phyloP scores from a whole-genome alignment of 1,140 invertebrate genomes.

The Parapsyche elsis region DNA sequence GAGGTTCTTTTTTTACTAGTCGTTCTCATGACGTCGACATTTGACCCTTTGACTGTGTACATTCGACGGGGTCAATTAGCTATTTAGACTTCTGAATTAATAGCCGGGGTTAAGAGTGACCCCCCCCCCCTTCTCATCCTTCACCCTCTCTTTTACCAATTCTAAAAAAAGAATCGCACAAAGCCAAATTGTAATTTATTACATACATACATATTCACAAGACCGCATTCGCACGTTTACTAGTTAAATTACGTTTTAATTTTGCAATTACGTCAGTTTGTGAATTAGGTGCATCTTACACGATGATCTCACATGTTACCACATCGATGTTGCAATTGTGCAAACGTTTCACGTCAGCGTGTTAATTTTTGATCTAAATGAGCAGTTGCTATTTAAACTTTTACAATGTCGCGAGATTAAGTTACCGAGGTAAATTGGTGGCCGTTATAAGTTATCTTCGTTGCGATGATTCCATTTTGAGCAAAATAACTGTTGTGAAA shows the following conservation, averaged over 20 bases:
- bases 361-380: background rate
- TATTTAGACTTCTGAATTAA: background rate
- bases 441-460: too few relatives aligned
- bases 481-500: too few relatives aligned
- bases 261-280: background rate
- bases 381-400: too few relatives aligned
- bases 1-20: background rate
- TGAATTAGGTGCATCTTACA: background rate
- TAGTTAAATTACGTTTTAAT: background rate
- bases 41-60: too few relatives aligned
- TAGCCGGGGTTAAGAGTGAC: too few relatives aligned
- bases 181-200: background rate
- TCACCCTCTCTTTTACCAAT: too few relatives aligned
- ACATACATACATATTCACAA: background rate
- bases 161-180: too few relatives aligned
- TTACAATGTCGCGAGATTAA: too few relatives aligned
- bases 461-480: too few relatives aligned
- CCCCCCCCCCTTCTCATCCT: too few relatives aligned
- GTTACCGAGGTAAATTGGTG: too few relatives aligned
- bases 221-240: background rate
- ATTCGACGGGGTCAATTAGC: background rate
- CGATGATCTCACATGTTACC: conserved; percentile 1
- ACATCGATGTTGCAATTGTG: background rate
- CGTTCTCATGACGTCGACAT: background rate
- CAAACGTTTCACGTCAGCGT: background rate